Percentiles rank a stretch among this genome's conserved stretches.
Conservation (phyloP, 2,113 vertebrate genomes). For the Eolophus roseicapilla region DNA sequence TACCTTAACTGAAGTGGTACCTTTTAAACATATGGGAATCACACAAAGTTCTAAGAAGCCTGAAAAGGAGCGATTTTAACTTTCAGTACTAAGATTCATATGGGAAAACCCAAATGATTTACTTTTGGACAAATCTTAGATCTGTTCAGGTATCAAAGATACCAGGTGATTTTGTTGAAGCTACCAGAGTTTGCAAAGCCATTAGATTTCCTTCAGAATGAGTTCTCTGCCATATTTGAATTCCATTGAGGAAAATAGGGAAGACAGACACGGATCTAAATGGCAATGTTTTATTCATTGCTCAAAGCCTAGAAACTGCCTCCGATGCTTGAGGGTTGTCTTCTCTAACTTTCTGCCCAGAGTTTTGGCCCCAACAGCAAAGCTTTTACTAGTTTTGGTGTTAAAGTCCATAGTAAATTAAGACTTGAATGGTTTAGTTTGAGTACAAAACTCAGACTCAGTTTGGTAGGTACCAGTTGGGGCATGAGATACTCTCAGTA, state of each 20-base stretch:
- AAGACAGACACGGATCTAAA: neutral
- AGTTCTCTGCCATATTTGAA: neutral
- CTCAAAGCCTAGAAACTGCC: neutral
- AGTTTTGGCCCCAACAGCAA: neutral
- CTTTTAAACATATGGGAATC: neutral
- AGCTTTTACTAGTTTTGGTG: neutral
- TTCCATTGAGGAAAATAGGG: neutral
- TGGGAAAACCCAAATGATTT: neutral
- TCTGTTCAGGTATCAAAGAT: neutral
- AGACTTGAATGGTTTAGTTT: neutral
- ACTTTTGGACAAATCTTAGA: neutral
- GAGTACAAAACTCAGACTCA: neutral
- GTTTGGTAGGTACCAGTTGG: neutral
- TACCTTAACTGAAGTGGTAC: neutral
- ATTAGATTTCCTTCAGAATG: neutral
- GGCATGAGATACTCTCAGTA: neutral
- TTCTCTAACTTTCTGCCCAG: neutral
- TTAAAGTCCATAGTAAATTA: neutral
- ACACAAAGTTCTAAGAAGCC: neutral
- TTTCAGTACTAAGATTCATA: neutral
- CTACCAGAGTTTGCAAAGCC: neutral
- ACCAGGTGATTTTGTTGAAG: neutral
- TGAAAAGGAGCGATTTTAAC: neutral
- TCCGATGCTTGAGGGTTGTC: neutral
- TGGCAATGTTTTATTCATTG: neutral